phyloP scores from a whole-genome alignment of 2,888 invertebrate genomes.

The Emesis russula region DNA sequence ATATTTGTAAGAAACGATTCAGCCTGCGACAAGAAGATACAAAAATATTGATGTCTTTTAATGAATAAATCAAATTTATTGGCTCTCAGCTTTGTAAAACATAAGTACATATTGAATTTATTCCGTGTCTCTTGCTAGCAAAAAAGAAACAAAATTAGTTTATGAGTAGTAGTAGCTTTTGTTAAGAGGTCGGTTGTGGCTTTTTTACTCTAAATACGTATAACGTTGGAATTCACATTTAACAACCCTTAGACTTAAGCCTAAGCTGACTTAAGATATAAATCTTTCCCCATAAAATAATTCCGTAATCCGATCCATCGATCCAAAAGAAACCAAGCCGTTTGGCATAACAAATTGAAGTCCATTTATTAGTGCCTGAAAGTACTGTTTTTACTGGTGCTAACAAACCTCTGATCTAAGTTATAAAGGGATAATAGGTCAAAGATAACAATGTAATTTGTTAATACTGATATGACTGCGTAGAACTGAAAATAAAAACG shows the following conservation, averaged over 20 bases:
- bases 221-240: too few species aligned
- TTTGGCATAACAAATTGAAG: background rate
- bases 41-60: background rate
- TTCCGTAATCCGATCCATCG: background rate
- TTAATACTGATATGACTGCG: background rate
- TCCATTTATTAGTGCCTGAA: constrained; percentile 1
- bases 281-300: background rate
- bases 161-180: too few species aligned
- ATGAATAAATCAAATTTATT: too few species aligned
- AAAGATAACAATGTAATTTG: background rate
- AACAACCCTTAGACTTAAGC: background rate
- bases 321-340: background rate
- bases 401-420: background rate
- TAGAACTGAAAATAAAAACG: too few species aligned
- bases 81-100: too few species aligned
- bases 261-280: background rate
- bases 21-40: background rate
- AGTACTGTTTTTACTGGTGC: background rate
- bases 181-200: too few species aligned
- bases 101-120: too few species aligned
- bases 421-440: constrained; percentile 5
- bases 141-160: too few species aligned
- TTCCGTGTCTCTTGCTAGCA: too few species aligned
- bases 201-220: too few species aligned
- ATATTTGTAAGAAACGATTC: background rate